Conservation (phyloP, 2,888 invertebrate genomes). For the Siphlonurus alternatus region DNA sequence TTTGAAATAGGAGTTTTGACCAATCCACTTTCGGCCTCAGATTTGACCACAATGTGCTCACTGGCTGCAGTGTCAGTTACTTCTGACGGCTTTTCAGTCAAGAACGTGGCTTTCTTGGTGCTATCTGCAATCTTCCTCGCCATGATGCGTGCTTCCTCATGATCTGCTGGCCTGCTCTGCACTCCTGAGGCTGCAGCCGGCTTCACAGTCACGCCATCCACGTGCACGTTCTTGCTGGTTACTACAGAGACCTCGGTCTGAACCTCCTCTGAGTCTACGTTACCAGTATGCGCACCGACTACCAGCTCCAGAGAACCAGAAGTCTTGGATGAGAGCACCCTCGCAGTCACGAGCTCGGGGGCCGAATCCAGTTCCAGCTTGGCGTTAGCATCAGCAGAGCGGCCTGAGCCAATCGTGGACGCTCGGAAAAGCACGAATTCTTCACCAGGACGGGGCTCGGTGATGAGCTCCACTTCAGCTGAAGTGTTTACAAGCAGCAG, state of each 20-base stretch:
- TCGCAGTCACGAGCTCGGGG: background rate
- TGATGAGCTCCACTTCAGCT: constrained; percentile 38
- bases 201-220: background rate
- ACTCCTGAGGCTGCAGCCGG: background rate
- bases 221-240: constrained; percentile 11
- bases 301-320: background rate
- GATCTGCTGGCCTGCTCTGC: background rate
- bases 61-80: background rate
- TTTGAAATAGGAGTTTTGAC: constrained; percentile 12
- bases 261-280: constrained; percentile 3
- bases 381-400: background rate
- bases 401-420: background rate
- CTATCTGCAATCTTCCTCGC: background rate
- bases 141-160: constrained; percentile 3
- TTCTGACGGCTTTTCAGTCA: background rate
- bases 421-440: constrained; percentile 43
- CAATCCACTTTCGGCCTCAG: constrained; percentile 17
- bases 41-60: constrained; percentile 11
- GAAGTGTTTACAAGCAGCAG: background rate
- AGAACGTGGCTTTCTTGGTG: background rate
- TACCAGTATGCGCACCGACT: background rate
- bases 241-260: constrained; percentile 14
- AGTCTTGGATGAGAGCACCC: background rate
- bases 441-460: constrained; percentile 44
- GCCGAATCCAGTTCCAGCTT: no score